Conservation (phyloP, 2,888 invertebrate species). For the Brenthis daphne region DNA sequence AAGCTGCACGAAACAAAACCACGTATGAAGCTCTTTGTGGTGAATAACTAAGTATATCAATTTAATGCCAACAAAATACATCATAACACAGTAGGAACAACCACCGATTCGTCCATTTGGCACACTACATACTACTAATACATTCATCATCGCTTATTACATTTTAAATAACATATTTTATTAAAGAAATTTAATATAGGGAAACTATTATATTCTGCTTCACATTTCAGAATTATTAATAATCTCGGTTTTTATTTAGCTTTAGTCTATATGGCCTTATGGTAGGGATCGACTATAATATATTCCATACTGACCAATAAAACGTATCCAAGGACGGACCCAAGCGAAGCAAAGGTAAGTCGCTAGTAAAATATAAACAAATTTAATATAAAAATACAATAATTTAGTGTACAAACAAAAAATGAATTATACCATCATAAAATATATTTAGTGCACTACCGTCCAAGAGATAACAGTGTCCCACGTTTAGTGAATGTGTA, state of each 20-base stretch:
- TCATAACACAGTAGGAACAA: conserved; percentile 33
- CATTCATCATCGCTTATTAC: conserved; percentile 34
- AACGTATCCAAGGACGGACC: too few relatives aligned
- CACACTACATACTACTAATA: conserved; percentile 26
- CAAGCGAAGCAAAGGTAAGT: too few relatives aligned
- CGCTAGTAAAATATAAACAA: too few relatives aligned
- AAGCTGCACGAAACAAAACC: not conserved
- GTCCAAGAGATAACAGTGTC: conserved; percentile 34
- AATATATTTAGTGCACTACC: conserved; percentile 30
- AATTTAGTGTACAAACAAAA: conserved; percentile 5
- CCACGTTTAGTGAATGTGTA: conserved; percentile 24
- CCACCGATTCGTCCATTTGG: conserved; percentile 35
- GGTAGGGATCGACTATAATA: too few relatives aligned
- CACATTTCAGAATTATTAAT: too few relatives aligned
- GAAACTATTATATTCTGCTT: too few relatives aligned
- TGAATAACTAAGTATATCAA: conserved; percentile 29
- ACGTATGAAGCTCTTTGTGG: not conserved
- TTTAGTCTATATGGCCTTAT: too few relatives aligned
- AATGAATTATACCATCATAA: conserved; percentile 29
- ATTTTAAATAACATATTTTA: conserved; percentile 21
- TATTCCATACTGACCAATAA: too few relatives aligned
- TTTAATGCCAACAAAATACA: conserved; percentile 31
- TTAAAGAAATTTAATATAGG: not conserved
- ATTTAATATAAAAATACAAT: not conserved
- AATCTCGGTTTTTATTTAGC: too few relatives aligned